Base-by-base conservation (phyloP, 2,888 invertebrate species). In the Caenorhabditis sp. region DNA sequence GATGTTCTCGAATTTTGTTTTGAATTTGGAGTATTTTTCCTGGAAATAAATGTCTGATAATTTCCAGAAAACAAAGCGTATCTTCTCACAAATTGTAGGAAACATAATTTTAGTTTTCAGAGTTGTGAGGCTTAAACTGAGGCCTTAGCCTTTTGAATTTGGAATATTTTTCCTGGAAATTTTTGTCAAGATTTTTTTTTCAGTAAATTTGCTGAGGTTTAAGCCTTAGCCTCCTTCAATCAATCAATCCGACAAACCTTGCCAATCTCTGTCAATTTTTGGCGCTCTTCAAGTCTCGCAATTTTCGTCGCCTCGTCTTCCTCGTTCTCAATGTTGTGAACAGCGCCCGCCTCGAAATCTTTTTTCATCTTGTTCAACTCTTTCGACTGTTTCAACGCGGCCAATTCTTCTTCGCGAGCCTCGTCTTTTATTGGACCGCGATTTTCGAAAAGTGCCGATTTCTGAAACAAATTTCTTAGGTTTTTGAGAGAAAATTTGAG, bases 1-100 rank as follows among this genome's bases (percentile, higher is more conserved):
- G 49, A 84, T 74, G 50, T 85, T 82, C 75, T 86, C 86, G 65
- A 86, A 86, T 50, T 81, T 83, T 43, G 83, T 78, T 69, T 86
- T 86, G 81, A 86, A 86, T 65, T 83, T 79, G 49, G 81, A 81
- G 64, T 83, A 83, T 58, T 84, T 36, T 12, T 36, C n/a, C n/a
- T n/a, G n/a, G n/a, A n/a, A 49, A 36, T 37, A 21, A 10, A 24
- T 26, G 50, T 50, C 17, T n/a, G n/a, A n/a, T n/a, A n/a, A n/a
- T n/a, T n/a, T n/a, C n/a, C n/a, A n/a, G n/a, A n/a, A n/a, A n/a
- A n/a, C n/a, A n/a, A n/a, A n/a, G n/a, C n/a, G n/a, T n/a, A n/a
- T n/a, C n/a, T n/a, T n/a, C n/a, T n/a, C n/a, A n/a, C n/a, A n/a
- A n/a, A n/a, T n/a, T n/a, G n/a, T n/a, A n/a, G n/a, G n/a, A n/a